Conservation (phyloP, 2,113 vertebrate species). For the Engraulis encrasicolus region DNA sequence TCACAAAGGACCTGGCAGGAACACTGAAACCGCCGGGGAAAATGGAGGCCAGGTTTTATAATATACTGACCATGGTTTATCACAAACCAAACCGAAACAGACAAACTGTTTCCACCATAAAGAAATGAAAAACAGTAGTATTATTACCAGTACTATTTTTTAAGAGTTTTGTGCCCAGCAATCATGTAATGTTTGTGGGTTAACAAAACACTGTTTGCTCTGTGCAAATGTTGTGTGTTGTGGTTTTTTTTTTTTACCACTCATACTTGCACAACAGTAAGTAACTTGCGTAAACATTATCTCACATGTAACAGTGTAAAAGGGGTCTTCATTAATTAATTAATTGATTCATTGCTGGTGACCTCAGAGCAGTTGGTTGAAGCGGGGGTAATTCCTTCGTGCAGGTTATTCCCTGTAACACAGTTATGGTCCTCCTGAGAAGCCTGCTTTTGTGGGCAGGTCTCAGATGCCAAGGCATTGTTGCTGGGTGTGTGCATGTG, state of each 20-base stretch:
- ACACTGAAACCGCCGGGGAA: background rate
- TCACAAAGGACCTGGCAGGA: conserved; percentile 12
- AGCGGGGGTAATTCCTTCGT: conserved; percentile 19
- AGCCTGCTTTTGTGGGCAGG: conserved; percentile 15
- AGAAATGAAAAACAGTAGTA: too few relatives aligned
- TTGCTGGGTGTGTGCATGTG: conserved; percentile 42
- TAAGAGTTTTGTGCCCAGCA: background rate
- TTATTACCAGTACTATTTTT: too few relatives aligned
- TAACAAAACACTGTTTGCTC: background rate
- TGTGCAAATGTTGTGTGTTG: background rate
- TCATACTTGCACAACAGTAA: background rate
- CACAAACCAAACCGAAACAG: background rate
- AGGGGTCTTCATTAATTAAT: conserved; percentile 10
- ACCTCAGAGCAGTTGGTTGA: conserved; percentile 23
- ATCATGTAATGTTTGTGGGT: background rate
- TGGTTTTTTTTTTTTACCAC: background rate
- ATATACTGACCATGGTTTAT: background rate
- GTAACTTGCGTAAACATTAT: conserved; percentile 2
- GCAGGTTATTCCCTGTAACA: conserved; percentile 22
- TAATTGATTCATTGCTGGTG: conserved; percentile 22
- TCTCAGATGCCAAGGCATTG: conserved; percentile 13
- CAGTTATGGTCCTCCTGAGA: conserved; percentile 21
- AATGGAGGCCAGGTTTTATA: conserved; percentile 1
- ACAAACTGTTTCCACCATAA: conserved; percentile 2
- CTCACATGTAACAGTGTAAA: background rate